Evolutionary conservation across 2,888 invertebrate genomes (phyloP).

Genomic region (Acanthacorydalis orientalis): DNA sequence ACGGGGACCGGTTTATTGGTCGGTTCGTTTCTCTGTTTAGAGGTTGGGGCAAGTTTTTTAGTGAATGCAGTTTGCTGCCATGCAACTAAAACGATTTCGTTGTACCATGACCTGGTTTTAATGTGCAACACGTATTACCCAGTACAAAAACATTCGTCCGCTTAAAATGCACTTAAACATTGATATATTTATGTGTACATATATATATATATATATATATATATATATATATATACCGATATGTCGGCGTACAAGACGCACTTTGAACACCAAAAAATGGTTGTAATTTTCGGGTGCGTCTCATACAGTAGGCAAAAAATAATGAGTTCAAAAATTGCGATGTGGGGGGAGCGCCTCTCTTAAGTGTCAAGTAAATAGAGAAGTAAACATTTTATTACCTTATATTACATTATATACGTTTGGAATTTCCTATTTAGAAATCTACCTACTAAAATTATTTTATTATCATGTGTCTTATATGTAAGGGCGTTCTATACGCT

Average conservation of each 20-base stretch:
- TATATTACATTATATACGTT: too few relatives aligned
- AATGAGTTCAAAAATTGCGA: too few relatives aligned
- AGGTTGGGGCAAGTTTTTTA: conserved; percentile 26
- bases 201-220: neutral
- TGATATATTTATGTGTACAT: neutral
- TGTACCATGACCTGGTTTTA: conserved; percentile 28
- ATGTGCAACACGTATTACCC: conserved; percentile 22
- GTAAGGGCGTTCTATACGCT: too few relatives aligned
- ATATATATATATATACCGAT: neutral
- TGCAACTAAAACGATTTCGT: conserved; percentile 27
- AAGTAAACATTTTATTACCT: too few relatives aligned
- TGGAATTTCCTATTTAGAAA: too few relatives aligned
- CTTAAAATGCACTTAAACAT: neutral
- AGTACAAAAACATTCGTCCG: conserved; percentile 19
- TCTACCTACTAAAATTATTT: too few relatives aligned
- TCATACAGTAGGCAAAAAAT: too few relatives aligned
- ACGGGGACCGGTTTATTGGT: conserved; percentile 22
- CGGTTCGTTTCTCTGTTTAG: conserved; percentile 22
- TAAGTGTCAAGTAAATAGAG: too few relatives aligned
- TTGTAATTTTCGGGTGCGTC: too few relatives aligned
- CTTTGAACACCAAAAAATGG: too few relatives aligned
- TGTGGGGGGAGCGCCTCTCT: too few relatives aligned
- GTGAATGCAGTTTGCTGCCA: conserved; percentile 24
- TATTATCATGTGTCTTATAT: too few relatives aligned
- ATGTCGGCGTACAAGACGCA: neutral